These are phyloP conservation scores for Lithodes maja DNA, from an alignment of 2,888 invertebrate species.

Conservation along the genomic window DNA sequence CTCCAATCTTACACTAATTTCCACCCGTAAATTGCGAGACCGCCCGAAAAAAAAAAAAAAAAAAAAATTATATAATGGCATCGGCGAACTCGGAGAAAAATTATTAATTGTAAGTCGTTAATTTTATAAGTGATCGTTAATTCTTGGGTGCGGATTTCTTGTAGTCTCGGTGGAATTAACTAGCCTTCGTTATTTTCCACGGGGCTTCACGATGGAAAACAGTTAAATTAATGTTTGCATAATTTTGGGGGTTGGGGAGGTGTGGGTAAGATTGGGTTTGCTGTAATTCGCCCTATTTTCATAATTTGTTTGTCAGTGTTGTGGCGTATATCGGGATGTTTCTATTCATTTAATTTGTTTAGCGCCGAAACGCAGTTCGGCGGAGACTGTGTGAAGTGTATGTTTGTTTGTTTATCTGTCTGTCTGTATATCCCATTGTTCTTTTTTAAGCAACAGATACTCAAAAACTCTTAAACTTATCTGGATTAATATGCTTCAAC, in stretches of 20 bases:
- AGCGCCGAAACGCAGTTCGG: no score
- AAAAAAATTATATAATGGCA: neutral
- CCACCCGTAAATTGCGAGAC: neutral
- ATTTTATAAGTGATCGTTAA: neutral
- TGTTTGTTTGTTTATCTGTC: no score
- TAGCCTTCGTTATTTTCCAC: neutral
- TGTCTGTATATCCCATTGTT: no score
- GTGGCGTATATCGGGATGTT: neutral
- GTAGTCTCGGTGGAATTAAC: neutral
- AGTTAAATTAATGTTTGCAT: neutral
- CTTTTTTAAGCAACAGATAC: no score
- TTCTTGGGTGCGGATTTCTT: neutral
- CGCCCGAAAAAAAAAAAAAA: neutral
- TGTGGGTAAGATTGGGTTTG: neutral
- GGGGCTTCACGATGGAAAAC: neutral
- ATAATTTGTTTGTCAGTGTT: neutral
- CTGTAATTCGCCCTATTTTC: neutral
- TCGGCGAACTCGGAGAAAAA: neutral
- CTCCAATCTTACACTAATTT: conserved; percentile 5
- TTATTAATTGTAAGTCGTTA: neutral
- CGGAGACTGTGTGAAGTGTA: no score
- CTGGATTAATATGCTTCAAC: no score
- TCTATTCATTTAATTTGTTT: no score
- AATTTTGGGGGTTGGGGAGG: neutral
- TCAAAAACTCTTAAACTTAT: no score